Base-by-base conservation (phyloP, 2,888 invertebrate species). In the Drosophila formosana region DNA sequence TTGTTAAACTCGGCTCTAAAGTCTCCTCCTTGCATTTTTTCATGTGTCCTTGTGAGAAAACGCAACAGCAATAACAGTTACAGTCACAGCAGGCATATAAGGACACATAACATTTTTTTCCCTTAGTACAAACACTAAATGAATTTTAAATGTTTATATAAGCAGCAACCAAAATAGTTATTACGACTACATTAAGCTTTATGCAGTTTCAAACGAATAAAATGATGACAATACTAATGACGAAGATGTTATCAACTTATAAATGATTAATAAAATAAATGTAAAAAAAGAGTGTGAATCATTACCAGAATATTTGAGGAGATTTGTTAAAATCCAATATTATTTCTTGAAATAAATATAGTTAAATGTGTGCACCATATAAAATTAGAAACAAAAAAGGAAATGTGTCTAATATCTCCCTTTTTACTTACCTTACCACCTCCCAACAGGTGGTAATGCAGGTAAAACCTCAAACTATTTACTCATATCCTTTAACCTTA, bases 371-470 rank as follows among this genome's bases (percentile, higher is more conserved):
- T 26, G 23, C 30, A 43, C 9, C 30, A n/a, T 37, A 30, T 41
- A 23, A 13, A 50, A 11, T 13, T 25, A 32, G 43, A 37, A 37
- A 11, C 11, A 37, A 26, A 37, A 11, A 34, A 37, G 9, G 9
- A 53, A 26, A 23, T 39, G 39, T 62, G 50, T 30, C 13, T 26
- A 25, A 49, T 5, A 32, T 23, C 11, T 4, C 23, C 7, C 2
- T 11, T 34, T 53, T 66, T 47, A 63, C 64, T 23, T 57, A 60
- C 50, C 23, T 64, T 69, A 49, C 45, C 66, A 55, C 43, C 55
- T 47, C 61, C 69, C 67, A 74, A 83, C 80, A 87, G 89, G 89
- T 87, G 87, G 75, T 58, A 55, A 55, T 30, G 50, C 37, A 56
- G 39, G 55, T 32, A 34, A 66, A 28, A 34, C 3, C 26, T 53